Conservation (phyloP, 2,888 invertebrate genomes). For the Ophion costatus region DNA sequence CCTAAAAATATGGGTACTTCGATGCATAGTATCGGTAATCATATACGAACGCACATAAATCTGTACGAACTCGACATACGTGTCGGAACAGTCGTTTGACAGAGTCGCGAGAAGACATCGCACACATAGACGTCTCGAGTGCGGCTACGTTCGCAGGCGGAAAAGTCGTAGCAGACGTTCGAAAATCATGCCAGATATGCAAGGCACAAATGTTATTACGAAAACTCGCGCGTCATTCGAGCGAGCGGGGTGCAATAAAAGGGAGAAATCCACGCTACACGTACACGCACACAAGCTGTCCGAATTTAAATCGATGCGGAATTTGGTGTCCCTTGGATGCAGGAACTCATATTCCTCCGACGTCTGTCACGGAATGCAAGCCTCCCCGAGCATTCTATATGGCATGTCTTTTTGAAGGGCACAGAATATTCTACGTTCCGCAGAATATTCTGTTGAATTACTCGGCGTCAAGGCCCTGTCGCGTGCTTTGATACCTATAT, state of each 20-base stretch:
- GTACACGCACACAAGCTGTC: neutral
- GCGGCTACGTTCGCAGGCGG: neutral
- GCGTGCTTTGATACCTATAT: neutral
- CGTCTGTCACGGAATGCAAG: neutral
- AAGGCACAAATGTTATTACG: slow-evolving; percentile 40
- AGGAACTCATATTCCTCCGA: neutral
- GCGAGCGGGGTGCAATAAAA: slow-evolving; percentile 11
- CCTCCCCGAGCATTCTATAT: neutral
- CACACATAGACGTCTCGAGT: neutral
- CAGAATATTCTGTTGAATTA: neutral
- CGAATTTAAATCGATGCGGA: neutral
- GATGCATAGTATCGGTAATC: slow-evolving; percentile 14
- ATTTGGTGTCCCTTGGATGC: neutral
- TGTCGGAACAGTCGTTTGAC: slow-evolving; percentile 19
- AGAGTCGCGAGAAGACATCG: neutral
- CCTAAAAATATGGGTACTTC: neutral
- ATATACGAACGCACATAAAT: slow-evolving; percentile 28
- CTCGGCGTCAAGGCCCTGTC: neutral
- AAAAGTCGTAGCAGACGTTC: slow-evolving; percentile 7
- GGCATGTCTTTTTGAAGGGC: neutral
- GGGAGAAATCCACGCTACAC: neutral
- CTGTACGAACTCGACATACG: slow-evolving; percentile 16
- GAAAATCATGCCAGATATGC: slow-evolving; percentile 45
- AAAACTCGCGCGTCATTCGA: slow-evolving; percentile 43
- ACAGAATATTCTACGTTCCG: neutral